Evolutionary conservation across 1,140 invertebrate species (phyloP).

Genomic region (Caenorhabditis brenneri): DNA sequence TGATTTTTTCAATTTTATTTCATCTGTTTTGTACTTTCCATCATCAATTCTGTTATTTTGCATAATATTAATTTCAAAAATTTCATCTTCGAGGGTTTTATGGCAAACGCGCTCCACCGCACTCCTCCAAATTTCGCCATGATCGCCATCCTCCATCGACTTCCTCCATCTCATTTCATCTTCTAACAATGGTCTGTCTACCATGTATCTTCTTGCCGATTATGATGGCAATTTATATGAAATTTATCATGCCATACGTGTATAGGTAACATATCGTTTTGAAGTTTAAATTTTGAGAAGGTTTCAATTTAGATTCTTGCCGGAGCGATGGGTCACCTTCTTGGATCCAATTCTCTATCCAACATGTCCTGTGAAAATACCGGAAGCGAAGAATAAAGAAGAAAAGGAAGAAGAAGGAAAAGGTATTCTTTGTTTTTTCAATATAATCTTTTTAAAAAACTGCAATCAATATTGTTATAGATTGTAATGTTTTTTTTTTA

Average conservation of each 20-base stretch:
- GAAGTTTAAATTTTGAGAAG: no score
- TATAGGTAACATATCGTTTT: no score
- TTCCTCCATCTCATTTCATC: background rate
- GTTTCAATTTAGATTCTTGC: conserved; percentile 59
- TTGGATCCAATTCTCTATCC: conserved; percentile 65
- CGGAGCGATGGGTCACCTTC: conserved; percentile 59
- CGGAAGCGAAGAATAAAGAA: background rate
- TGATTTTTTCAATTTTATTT: no score
- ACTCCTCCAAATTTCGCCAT: background rate
- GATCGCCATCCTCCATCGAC: conserved; percentile 14
- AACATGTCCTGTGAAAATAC: conserved; percentile 61
- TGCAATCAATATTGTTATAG: no score
- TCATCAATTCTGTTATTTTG: no score
- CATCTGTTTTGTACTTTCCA: no score
- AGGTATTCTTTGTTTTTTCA: background rate
- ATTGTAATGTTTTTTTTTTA: no score
- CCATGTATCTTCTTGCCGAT: conserved; percentile 66
- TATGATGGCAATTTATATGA: conserved; percentile 63
- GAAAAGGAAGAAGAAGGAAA: conserved; percentile 4
- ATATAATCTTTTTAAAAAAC: no score
- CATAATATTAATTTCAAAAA: no score
- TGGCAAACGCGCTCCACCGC: background rate
- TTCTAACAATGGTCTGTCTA: conserved; percentile 63
- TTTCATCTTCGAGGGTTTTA: no score
- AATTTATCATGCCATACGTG: conserved; percentile 64